Percentiles rank a stretch among this genome's conserved stretches.
Evolutionary conservation across 2,888 invertebrate species (phyloP).

Genomic region (Schrankia costaestrigalis): DNA sequence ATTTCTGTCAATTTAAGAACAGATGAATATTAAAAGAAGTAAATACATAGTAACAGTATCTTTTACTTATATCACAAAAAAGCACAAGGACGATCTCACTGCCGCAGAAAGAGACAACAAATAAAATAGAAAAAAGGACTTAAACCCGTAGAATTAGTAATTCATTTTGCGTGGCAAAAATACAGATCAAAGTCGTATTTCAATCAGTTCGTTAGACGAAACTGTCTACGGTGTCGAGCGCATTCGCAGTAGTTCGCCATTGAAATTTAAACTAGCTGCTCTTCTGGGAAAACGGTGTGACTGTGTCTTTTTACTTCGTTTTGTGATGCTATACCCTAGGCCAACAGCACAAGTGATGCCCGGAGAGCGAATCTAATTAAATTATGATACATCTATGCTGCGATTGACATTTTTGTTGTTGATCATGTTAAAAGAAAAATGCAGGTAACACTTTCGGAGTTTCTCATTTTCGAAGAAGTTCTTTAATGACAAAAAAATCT

Average conservation of each 20-base stretch:
- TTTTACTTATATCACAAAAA: no score
- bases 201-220: slow-evolving; percentile 74
- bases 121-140: slow-evolving; percentile 27
- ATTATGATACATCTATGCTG: no score
- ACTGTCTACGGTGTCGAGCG: slow-evolving; percentile 52
- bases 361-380: slow-evolving; percentile 38
- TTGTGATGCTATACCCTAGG: slow-evolving; percentile 49
- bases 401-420: no score
- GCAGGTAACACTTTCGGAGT: no score
- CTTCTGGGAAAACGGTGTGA: slow-evolving; percentile 59
- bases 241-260: slow-evolving; percentile 70
- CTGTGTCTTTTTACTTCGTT: slow-evolving; percentile 44
- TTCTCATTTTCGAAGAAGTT: no score
- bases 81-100: neutral
- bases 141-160: slow-evolving; percentile 17
- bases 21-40: no score
- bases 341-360: slow-evolving; percentile 48
- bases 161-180: slow-evolving; percentile 26
- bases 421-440: no score
- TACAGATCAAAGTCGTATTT: slow-evolving; percentile 67
- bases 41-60: no score
- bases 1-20: no score
- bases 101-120: slow-evolving; percentile 26
- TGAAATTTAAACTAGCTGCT: slow-evolving; percentile 74
- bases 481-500: no score